Conservation (phyloP, 2,888 invertebrate species). For the Platycnemis pennipes region DNA sequence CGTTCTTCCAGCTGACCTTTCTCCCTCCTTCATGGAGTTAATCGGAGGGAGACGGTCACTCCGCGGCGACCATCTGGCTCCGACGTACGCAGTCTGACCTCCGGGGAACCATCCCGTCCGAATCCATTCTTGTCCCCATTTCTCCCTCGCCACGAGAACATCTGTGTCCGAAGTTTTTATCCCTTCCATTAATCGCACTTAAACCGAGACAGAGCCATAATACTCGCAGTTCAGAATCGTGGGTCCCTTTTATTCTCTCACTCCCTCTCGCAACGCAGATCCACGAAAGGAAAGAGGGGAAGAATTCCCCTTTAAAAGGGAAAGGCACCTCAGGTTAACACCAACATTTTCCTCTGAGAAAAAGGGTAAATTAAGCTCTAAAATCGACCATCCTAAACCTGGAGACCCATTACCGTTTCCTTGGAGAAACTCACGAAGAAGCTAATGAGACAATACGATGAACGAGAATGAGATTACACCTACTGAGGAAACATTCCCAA, state of each 20-base stretch:
- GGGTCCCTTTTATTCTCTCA: neutral
- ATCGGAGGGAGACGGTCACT: neutral
- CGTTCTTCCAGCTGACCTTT: neutral
- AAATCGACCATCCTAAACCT: too few species aligned
- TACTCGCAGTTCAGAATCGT: neutral
- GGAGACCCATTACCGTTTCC: too few species aligned
- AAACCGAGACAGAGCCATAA: neutral
- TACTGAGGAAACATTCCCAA: too few species aligned
- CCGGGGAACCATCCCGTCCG: neutral
- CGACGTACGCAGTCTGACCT: neutral
- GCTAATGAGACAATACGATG: too few species aligned
- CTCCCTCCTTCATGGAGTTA: neutral
- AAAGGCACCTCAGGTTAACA: neutral
- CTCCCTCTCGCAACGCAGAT: too few species aligned
- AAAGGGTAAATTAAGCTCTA: too few species aligned
- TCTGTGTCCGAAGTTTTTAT: neutral
- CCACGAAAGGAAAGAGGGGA: neutral
- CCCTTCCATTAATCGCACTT: neutral
- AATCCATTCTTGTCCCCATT: slow-evolving; percentile 7
- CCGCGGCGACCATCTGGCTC: neutral
- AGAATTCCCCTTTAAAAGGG: neutral
- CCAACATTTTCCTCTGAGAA: neutral
- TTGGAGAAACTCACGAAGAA: too few species aligned
- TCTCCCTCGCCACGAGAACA: neutral
- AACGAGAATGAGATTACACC: too few species aligned